phyloP scores from a whole-genome alignment of 2,797 vertebrate species.

The Microtus obscurus region DNA sequence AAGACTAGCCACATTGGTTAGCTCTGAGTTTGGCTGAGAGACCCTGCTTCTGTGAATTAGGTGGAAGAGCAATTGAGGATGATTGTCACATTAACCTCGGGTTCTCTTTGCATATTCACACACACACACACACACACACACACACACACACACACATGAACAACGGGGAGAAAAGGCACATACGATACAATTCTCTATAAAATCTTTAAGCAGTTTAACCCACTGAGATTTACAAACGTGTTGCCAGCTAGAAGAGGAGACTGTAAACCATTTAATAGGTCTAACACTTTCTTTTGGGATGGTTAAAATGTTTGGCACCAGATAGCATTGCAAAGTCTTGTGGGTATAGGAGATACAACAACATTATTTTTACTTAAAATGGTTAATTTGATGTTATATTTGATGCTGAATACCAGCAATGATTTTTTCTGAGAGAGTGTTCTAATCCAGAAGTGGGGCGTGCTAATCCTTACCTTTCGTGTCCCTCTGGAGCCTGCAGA shows the following conservation, averaged over 20 bases:
- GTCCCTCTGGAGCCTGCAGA: background rate
- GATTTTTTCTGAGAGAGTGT: background rate
- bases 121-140: background rate
- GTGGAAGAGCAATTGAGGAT: background rate
- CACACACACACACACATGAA: no score
- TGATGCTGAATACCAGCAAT: background rate
- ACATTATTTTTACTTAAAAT: background rate
- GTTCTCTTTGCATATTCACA: background rate
- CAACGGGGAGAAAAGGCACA: background rate
- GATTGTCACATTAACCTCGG: background rate
- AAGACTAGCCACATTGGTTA: background rate
- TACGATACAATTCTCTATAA: background rate
- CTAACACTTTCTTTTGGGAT: background rate
- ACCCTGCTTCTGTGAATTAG: background rate
- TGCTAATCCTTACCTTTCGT: background rate
- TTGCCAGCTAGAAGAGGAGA: background rate
- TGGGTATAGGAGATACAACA: background rate
- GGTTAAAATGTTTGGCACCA: background rate
- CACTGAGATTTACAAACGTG: background rate
- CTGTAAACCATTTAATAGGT: background rate
- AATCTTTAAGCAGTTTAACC: background rate
- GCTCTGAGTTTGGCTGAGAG: background rate
- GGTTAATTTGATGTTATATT: background rate
- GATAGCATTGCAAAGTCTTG: background rate
- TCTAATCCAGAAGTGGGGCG: background rate